Conservation (phyloP, 2,888 invertebrate species). For the Cephus nigrinus region DNA sequence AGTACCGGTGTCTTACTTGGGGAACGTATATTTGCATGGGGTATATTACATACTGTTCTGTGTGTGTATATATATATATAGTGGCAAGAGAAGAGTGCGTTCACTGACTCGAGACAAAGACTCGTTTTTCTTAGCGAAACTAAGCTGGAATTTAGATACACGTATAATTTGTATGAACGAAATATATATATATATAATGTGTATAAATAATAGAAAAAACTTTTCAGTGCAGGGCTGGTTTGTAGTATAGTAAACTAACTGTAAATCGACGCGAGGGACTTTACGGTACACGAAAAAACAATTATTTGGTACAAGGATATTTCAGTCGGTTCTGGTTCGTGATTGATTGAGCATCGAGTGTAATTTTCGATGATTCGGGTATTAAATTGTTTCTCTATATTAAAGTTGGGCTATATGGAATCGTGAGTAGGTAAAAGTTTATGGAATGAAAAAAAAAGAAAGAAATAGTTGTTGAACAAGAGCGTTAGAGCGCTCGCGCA, state of each 20-base stretch:
- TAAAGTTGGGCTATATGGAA: neutral
- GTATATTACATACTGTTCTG: neutral
- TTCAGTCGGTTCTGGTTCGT: neutral
- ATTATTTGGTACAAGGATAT: neutral
- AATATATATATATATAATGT: neutral
- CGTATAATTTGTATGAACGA: neutral
- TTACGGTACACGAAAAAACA: neutral
- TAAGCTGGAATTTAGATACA: neutral
- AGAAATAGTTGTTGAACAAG: conserved; percentile 39
- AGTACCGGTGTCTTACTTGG: neutral
- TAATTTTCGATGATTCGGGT: neutral
- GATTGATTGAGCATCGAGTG: neutral
- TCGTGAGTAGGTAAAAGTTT: neutral
- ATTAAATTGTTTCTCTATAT: neutral
- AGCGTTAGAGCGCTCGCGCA: conserved; percentile 43
- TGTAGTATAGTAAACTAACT: neutral
- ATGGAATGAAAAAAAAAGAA: conserved; percentile 10
- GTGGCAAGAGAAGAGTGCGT: neutral
- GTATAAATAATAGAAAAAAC: neutral
- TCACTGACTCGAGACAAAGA: conserved; percentile 45
- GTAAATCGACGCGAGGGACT: neutral
- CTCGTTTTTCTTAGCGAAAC: conserved; percentile 35
- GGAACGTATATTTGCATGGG: neutral
- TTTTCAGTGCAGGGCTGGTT: neutral
- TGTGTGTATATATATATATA: conserved; percentile 18